Base-by-base conservation (phyloP, 1,140 invertebrate genomes). In the Philopotamus ludificatus region DNA sequence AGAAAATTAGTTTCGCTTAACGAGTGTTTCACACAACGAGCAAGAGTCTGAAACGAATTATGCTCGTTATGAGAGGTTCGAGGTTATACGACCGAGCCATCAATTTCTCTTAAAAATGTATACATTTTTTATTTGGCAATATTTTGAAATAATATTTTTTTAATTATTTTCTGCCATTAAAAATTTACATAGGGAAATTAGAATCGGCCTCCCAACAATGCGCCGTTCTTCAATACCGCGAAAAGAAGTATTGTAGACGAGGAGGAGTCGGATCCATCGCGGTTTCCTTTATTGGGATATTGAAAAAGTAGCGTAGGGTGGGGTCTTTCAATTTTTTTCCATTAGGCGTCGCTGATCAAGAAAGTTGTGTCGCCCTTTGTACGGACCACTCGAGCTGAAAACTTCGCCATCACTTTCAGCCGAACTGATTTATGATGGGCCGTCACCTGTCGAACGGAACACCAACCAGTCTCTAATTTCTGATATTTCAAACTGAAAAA, bases 271-370 rank as follows among this genome's bases (percentile, higher is more conserved):
- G 22, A 49, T 34, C 28, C 28, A 12, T 34, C 28, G 28, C 4
- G 4, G 28, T 7, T 12, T 34, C 28, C 28, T 12, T 34, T 34
- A 34, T 34, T 34, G 12, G 28, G 28, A n/a, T n/a, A n/a, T n/a
- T n/a, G n/a, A n/a, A n/a, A n/a, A n/a, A n/a, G 28, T 34, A 34
- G 4, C 28, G 28, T 4, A 34, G 12, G 12, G 12, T 15, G 10
- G 47, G 47, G 47, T 21, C 47, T 34, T 39, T 55, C 21, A 18
- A 39, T 4, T 16, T 25, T 55, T 55, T 55, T 16, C 28, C 51
- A 55, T 55, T 55, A 55, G 23, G 51, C 23, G 3, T 15, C 22
- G 3, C 47, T 20, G n/a, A 49, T 49, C 47, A 18, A 2, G 16
- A 2, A 49, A 49, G 47, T 49, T 49, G 16, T 49, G 10, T 21